Percentiles rank a stretch among this genome's conserved stretches.
phyloP scores from a whole-genome alignment of 2,888 invertebrate genomes.

The Seira ritae region DNA sequence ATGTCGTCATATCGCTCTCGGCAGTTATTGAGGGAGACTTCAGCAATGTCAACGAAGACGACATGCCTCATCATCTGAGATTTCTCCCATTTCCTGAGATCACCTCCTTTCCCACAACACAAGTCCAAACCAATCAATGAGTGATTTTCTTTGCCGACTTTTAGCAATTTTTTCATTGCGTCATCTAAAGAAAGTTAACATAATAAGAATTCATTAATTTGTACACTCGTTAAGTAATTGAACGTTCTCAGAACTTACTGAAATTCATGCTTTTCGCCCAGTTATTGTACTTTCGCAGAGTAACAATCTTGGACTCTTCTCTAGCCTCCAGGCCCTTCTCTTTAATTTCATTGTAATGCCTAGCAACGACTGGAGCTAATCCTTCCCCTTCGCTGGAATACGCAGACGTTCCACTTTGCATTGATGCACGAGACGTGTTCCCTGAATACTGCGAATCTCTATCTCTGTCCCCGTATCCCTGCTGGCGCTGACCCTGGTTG shows the following conservation, averaged over 20 bases:
- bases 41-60: conserved; percentile 95
- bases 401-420: background rate
- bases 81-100: conserved; percentile 96
- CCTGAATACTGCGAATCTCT: background rate
- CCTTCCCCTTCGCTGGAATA: conserved; percentile 30
- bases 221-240: background rate
- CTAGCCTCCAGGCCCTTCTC: conserved; percentile 88
- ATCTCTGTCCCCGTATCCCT: background rate
- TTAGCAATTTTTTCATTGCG: conserved; percentile 61
- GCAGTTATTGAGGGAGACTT: conserved; percentile 83
- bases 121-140: conserved; percentile 89
- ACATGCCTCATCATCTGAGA: conserved; percentile 84
- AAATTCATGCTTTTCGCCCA: conserved; percentile 99
- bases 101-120: conserved; percentile 99
- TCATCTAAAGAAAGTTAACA: conserved; percentile 63
- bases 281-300: conserved; percentile 98
- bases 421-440: background rate
- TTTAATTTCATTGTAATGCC: conserved; percentile 94
- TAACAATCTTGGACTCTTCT: conserved; percentile 92
- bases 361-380: conserved; percentile 82
- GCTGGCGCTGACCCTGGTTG: background rate
- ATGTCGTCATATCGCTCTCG: conserved; percentile 88
- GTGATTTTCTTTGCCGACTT: conserved; percentile 20
- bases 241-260: conserved; percentile 82
- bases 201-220: conserved; percentile 20